phyloP scores from a whole-genome alignment of 2,888 invertebrate genomes.

The Synergus laeviventris region DNA sequence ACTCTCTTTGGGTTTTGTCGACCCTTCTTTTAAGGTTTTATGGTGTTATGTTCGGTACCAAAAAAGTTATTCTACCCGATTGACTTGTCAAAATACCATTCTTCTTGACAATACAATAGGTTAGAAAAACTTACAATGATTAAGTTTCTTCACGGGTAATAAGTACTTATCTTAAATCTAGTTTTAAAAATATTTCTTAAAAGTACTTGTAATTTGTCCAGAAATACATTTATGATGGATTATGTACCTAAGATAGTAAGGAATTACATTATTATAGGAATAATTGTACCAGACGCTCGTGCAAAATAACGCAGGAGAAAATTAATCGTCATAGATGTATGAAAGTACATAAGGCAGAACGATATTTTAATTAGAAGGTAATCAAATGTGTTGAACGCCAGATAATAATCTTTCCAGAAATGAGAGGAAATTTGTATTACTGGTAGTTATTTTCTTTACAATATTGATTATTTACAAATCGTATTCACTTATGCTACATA shows the following conservation, averaged over 20 bases:
- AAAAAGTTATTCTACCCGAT: too few species aligned
- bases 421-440: constrained; percentile 7
- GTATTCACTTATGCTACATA: constrained; percentile 53
- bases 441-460: constrained; percentile 35
- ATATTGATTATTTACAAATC: constrained; percentile 43
- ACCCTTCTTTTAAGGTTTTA: too few species aligned
- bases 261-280: constrained; percentile 54
- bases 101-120: too few species aligned
- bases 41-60: too few species aligned
- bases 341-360: neutral
- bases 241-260: constrained; percentile 29
- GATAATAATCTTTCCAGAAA: constrained; percentile 30
- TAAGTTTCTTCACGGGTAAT: too few species aligned
- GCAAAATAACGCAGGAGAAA: constrained; percentile 66
- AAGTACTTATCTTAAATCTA: constrained; percentile 11
- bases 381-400: constrained; percentile 34
- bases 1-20: too few species aligned
- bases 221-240: constrained; percentile 27
- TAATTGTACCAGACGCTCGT: constrained; percentile 71
- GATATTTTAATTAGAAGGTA: constrained; percentile 4
- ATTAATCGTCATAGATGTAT: neutral
- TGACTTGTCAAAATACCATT: too few species aligned
- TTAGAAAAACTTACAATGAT: too few species aligned
- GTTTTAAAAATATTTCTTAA: constrained; percentile 41
- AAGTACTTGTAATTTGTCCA: constrained; percentile 15